A percentile compares a stretch with the other conserved stretches of the same genome.
Evolutionary conservation across 2,113 vertebrate genomes (phyloP).

Genomic region (Corythornis cristatus): DNA sequence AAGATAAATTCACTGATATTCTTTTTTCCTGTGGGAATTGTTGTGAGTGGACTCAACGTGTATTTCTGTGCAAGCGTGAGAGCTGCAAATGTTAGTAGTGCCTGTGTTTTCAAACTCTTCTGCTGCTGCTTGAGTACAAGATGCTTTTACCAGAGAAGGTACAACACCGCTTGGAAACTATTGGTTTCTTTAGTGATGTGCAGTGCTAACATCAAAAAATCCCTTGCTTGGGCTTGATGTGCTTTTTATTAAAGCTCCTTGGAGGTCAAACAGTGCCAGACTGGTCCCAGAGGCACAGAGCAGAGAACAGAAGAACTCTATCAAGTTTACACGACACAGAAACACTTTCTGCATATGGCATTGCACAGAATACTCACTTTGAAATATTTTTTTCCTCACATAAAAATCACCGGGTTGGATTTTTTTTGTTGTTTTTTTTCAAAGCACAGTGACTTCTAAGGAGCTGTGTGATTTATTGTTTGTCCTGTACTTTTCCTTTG

Average conservation of each 20-base stretch:
- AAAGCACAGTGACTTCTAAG: neutral
- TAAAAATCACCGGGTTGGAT: neutral
- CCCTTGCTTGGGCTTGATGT: neutral
- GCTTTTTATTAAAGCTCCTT: constrained; percentile 45
- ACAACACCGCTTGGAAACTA: neutral
- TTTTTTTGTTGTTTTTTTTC: neutral
- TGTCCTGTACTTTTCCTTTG: constrained; percentile 20
- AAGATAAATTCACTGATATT: neutral
- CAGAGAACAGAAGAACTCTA: constrained; percentile 33
- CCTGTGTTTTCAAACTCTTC: neutral
- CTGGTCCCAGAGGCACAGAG: neutral
- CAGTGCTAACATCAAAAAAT: constrained; percentile 28
- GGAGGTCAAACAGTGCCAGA: neutral
- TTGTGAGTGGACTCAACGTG: accelerated
- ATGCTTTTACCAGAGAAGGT: neutral
- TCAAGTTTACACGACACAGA: constrained; percentile 30
- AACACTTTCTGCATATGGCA: constrained; percentile 38
- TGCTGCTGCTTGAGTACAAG: neutral
- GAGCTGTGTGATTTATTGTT: constrained; percentile 56
- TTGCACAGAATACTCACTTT: constrained; percentile 13
- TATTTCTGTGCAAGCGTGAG: neutral
- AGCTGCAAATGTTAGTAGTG: neutral
- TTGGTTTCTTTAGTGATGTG: neutral
- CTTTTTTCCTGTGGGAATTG: neutral
- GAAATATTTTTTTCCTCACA: constrained; percentile 27